Evolutionary conservation across 2,888 invertebrate genomes (phyloP), one percentile per base, ranked within the genome.

Genomic region (Dendrolimus houi): DNA sequence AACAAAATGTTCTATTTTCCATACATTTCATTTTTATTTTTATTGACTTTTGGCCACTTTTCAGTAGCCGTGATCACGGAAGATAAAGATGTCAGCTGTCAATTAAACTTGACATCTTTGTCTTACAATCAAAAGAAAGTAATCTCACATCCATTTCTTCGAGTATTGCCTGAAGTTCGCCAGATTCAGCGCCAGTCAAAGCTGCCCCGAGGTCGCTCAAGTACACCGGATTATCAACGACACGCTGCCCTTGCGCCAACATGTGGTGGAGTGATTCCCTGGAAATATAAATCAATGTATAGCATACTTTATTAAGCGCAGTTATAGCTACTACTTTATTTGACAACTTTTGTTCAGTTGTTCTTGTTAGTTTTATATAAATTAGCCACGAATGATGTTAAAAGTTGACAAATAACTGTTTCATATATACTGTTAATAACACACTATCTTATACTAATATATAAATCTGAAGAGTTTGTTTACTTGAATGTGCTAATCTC

Each of bases 191-290:
- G 41, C 97, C 97, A 0, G 98, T 98, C 56, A 99, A 91, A 1
- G 98, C 97, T 9, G 98, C 99, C 54, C 98, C 99, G 57, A 99
- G 91, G 87, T 99, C 99, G 70, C 98, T 97, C 55, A 99, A 91
- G 84, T 99, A 99, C 13, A 99, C 96, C 0, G 99, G 99, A 92
- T 99, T 99, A 84, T 99, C 99, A 10, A 99, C 97, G 41, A 99
- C 98, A 59, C 98, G 92, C 83, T 98, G 98, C 1, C 98, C 98
- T 73, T 98, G 98, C 69, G 98, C 98, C 72, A 99, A 91, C 95
- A 99, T 98, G 86, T 99, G 98, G 76, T 98, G 97, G n/a, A 99
- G 93, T 56, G 98, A 98, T 80, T 99, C 99, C 65, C 98, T 95
- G 68, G 0, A 65, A 62, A 54, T 52, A 9, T 41, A 47, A n/a